Evolutionary conservation across 1,140 invertebrate genomes (phyloP), one percentile per base, ranked within the genome.

Genomic region (Parasteatoda tepidariorum): DNA sequence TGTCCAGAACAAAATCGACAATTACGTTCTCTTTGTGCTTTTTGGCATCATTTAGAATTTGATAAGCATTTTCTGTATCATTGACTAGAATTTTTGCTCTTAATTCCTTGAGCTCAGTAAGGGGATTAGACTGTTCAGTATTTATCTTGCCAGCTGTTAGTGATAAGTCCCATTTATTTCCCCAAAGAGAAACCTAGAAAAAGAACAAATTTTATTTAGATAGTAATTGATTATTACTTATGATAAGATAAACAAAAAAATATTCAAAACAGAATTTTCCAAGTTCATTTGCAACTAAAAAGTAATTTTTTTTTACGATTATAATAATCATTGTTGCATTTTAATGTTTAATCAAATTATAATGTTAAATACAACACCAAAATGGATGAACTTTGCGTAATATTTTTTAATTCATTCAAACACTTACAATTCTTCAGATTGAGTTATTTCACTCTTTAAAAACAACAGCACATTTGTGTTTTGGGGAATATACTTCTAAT

Each of bases 1-100:
- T 99, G 89, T 99, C 98, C 48, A 95, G 90, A 3, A 99, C 91
- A 81, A 98, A 93, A 88, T 97, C 96, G 11, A 92, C 84, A 41
- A 85, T 48, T 30, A 87, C 59, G 9, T 61, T 73, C 26, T 61
- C 33, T 11, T 85, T 74, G 66, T 55, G 75, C 13, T 71, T 75
- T 55, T 64, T 76, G 68, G 15, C 9, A 57, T 84, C 34, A 13
- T 64, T 34, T n/a, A 82, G 41, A 26, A 70, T 48, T 57, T 71
- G 22, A 61, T 38, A 78, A 11, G 88, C 28, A 31, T 11, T 61
- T 41, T 85, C 66, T 22, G 26, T 34, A 85, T 95, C 89, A 89
- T 97, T 92, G 22, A 92, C 90, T 2, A 97, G 87, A 85, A 96
- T 92, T 86, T 93, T 92, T 34, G 91, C 87, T 85, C 94, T 91